Evolutionary conservation across 2,797 vertebrate species (phyloP).

Genomic region (Dicrostonyx torquatus): DNA sequence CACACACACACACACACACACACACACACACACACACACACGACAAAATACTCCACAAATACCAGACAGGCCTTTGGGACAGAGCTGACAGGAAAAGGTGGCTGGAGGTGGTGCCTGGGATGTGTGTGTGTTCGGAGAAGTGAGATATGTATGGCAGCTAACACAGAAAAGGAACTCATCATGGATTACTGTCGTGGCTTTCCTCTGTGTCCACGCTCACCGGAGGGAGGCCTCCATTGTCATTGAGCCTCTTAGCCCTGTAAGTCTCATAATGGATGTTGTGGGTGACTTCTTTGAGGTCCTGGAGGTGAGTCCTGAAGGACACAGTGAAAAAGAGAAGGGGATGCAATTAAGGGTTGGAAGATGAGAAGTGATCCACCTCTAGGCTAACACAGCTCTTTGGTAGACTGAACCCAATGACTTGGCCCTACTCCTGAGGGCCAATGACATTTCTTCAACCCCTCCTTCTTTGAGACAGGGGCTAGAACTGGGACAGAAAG

Average conservation of each 20-base stretch:
- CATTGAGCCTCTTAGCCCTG: conserved; percentile 96
- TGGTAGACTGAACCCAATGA: neutral
- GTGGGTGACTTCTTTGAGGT: conserved; percentile 98
- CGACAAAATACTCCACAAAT: conserved; percentile 75
- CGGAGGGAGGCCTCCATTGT: conserved; percentile 95
- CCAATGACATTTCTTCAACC: neutral
- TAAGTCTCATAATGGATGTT: conserved; percentile 99
- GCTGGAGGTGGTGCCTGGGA: conserved; percentile 59
- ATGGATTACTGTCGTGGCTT: conserved; percentile 94
- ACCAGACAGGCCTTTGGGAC: conserved; percentile 79
- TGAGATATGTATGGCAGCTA: conserved; percentile 36
- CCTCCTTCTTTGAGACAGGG: neutral
- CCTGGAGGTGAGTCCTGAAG: conserved; percentile 96
- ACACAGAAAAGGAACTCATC: conserved; percentile 72
- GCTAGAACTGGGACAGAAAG: neutral
- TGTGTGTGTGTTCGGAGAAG: conserved; percentile 44
- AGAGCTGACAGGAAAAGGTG: conserved; percentile 73
- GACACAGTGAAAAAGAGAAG: neutral
- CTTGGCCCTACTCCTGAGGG: neutral
- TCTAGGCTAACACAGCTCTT: neutral
- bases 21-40: neutral
- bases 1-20: rapidly evolving
- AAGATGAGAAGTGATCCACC: neutral
- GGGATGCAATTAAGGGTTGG: neutral
- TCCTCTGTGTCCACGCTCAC: conserved; percentile 89